Base-by-base conservation (phyloP, 2,888 invertebrate genomes). In the Apamea monoglypha region DNA sequence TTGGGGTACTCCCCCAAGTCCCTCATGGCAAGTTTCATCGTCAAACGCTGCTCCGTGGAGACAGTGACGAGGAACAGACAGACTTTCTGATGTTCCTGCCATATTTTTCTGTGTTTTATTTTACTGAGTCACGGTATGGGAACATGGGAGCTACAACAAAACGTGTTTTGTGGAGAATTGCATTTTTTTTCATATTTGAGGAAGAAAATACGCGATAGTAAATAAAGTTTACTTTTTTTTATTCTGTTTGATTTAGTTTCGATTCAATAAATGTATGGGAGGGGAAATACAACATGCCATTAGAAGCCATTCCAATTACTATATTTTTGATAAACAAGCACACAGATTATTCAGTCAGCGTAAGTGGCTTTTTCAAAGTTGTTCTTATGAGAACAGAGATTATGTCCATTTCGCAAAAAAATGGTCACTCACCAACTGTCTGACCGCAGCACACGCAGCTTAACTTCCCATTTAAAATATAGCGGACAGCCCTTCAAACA, bases 11-110 rank as follows among this genome's bases (percentile, higher is more conserved):
- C 32, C 50, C 67, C n/a, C 63, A 67, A 68, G 29, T 61, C 72
- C 64, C 84, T 12, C 14, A 61, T 32, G 87, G 67, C 64, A 69
- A 74, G 73, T 81, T 76, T 69, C 76, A 77, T 75, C 87, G 74
- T 75, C 81, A 73, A 80, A 59, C 36, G 29, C 16, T 14, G 16
- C 67, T 83, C 76, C 56, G 14, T 18, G 18, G 80, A 74, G 64
- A 69, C 80, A 56, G 18, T 25, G 76, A 74, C 72, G 66, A 44
- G 53, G 6, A 18, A 84, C 81, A 73, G 59, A 56, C 64, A 74
- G 66, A 63, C 61, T 61, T 67, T 36, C 18, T 66, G 40, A 66
- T 56, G 53, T 44, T 69, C 2, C 36, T 25, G 66, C 7, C 18
- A 44, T 59, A 59, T 74, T 59, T 64, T 21, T 8, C n/a, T 10